phyloP scores from a whole-genome alignment of 2,113 vertebrate genomes.

The Dicentrarchus labrax region DNA sequence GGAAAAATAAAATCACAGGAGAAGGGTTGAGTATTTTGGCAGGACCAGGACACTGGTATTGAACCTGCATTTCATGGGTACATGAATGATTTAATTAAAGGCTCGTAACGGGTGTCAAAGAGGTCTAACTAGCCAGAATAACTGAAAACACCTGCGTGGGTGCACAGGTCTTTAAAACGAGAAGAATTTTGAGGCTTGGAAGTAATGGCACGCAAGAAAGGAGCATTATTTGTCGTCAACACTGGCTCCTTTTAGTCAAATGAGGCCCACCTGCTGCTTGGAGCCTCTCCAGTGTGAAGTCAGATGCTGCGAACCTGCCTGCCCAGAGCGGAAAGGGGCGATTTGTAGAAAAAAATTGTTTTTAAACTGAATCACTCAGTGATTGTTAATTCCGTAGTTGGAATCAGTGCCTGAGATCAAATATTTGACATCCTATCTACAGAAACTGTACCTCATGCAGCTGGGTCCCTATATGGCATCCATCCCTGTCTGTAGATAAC shows the following conservation, averaged over 20 bases:
- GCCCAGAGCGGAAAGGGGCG: not conserved
- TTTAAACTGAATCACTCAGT: slow-evolving; percentile 9
- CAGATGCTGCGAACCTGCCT: slow-evolving; percentile 15
- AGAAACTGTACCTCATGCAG: not conserved
- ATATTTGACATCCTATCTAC: not conserved
- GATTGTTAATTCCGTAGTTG: no score
- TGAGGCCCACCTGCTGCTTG: slow-evolving; percentile 38
- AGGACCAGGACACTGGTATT: not conserved
- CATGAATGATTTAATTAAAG: not conserved
- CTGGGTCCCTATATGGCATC: not conserved
- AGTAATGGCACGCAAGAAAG: no score
- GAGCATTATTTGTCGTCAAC: slow-evolving; percentile 12
- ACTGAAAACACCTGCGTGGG: slow-evolving; percentile 13
- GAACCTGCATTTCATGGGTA: not conserved
- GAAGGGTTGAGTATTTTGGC: not conserved
- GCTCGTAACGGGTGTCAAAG: not conserved
- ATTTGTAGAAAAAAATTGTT: not conserved
- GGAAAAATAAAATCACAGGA: not conserved
- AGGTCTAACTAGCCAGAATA: slow-evolving; percentile 13
- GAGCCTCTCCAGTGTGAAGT: slow-evolving; percentile 23
- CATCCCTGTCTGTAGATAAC: not conserved
- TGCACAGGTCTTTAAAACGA: not conserved
- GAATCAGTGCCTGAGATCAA: not conserved
- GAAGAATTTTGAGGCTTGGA: not conserved
- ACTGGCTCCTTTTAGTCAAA: slow-evolving; percentile 1